A percentile compares a stretch with the other conserved stretches of the same genome.
Conservation (phyloP, 1,140 invertebrate genomes). For the Pissodes strobi region DNA sequence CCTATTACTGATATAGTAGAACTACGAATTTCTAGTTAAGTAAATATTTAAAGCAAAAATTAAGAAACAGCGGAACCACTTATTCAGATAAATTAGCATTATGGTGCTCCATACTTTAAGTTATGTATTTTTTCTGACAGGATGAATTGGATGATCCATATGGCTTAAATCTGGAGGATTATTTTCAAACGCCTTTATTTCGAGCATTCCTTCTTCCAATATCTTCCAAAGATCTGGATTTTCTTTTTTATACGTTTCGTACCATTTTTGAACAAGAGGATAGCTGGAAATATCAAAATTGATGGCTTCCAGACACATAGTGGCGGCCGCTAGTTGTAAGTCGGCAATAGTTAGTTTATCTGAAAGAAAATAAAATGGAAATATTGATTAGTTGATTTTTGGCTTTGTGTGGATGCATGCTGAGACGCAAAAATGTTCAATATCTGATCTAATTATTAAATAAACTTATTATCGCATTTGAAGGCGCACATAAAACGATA, state of each 20-base stretch:
- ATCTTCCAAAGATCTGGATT: conserved; percentile 72
- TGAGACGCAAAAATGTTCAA: no score
- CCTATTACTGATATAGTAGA: no score
- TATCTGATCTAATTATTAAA: no score
- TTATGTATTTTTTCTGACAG: conserved; percentile 58
- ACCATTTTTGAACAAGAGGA: conserved; percentile 66
- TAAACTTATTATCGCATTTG: no score
- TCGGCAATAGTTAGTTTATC: conserved; percentile 75
- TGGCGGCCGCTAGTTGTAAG: conserved; percentile 69
- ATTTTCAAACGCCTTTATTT: conserved; percentile 66
- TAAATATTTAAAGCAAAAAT: no score
- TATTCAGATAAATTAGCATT: no score
- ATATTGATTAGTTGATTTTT: neutral
- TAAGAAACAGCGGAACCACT: no score
- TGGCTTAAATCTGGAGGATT: conserved; percentile 71
- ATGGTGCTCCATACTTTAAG: no score
- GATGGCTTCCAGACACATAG: conserved; percentile 73
- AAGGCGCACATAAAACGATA: no score
- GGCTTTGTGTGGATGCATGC: no score
- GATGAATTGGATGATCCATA: conserved; percentile 73
- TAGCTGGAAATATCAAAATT: conserved; percentile 67
- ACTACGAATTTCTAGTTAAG: no score
- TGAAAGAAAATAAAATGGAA: conserved; percentile 34
- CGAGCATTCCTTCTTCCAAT: conserved; percentile 66
- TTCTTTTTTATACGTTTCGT: conserved; percentile 67